Evolutionary conservation across 2,888 invertebrate species (phyloP), one percentile per base, ranked within the genome.

Genomic region (Heteropelma amictum): DNA sequence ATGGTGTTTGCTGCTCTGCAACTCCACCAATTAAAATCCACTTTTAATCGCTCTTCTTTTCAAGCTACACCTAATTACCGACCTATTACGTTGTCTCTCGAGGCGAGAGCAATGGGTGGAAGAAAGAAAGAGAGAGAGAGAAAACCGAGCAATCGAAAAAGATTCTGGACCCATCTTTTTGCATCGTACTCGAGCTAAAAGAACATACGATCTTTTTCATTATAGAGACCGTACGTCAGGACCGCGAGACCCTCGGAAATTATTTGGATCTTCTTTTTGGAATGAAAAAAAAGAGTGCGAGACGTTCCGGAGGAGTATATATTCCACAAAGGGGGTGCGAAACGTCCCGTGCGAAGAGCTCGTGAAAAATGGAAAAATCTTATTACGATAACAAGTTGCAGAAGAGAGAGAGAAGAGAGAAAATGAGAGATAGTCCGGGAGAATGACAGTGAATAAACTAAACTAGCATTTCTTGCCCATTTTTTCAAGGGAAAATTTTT

Each of bases 41-140:
- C 83, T 87, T 86, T 87, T 87, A 87, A 87, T 87, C 87, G 86
- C 82, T 85, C 83, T 72, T 56, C 73, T 69, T 80, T 80, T 80
- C 76, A 76, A 84, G 86, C 83, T 81, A 84, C 83, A 69, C 69
- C 69, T 76, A 76, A 76, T 76, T 76, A 60, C 72, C 56, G 72
- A 76, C 76, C 73, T 67, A 77, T 77, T 73, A 77, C 73, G 73
- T 70, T 77, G 75, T 75, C 75, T 75, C 75, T 75, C 71, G 56
- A 58, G 75, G 75, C 75, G 71, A 64, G 69, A 65, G 23, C 33
- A 38, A 30, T 14, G 40, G 33, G 56, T 33, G 7, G 28, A 14
- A 35, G 49, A 35, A 33, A 30, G 65, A 54, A 30, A 47, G 19
- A 30, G 30, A 21, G 47, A 61, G 33, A 61, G 14, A 8, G 7